phyloP scores from a whole-genome alignment of 2,888 invertebrate species.

The Odiellus spinosus region DNA sequence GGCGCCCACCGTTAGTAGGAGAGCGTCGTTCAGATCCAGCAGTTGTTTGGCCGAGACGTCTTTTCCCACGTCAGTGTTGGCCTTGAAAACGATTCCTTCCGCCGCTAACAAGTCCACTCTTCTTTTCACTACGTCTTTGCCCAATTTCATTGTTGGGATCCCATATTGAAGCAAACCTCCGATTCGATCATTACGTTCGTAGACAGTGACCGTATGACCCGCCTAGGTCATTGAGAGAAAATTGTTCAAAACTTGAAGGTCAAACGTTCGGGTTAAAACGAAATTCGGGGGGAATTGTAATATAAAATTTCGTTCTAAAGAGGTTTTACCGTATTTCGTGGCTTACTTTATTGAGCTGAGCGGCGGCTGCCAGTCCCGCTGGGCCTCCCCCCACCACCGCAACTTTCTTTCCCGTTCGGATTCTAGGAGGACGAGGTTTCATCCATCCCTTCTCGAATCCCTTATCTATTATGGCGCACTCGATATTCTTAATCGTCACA shows the following conservation, averaged over 20 bases:
- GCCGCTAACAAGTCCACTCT: conserved; percentile 67
- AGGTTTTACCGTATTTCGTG: too few species aligned
- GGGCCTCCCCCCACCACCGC: conserved; percentile 84
- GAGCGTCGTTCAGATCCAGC: conserved; percentile 54
- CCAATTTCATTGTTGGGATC: conserved; percentile 96
- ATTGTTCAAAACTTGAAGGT: too few species aligned
- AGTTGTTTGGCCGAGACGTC: conserved; percentile 57
- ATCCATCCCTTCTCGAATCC: conserved; percentile 96
- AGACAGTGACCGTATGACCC: conserved; percentile 90
- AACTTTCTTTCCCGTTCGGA: conserved; percentile 60
- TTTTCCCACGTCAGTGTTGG: conserved; percentile 76
- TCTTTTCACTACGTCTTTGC: conserved; percentile 71
- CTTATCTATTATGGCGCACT: conserved; percentile 95
- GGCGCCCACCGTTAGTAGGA: conserved; percentile 79
- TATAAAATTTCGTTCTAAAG: too few species aligned
- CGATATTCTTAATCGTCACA: conserved; percentile 98
- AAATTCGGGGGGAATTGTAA: too few species aligned
- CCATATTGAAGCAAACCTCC: conserved; percentile 95
- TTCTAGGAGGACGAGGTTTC: conserved; percentile 54
- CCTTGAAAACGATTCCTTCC: conserved; percentile 81
- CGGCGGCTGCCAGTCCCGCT: conserved; percentile 84
- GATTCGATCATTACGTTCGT: conserved; percentile 85
- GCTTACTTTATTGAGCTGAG: conserved; percentile 73
- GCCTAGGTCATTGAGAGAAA: too few species aligned
- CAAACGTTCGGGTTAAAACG: too few species aligned